Evolutionary conservation across 2,888 invertebrate genomes (phyloP).

Genomic region (Galerucella pusilla): DNA sequence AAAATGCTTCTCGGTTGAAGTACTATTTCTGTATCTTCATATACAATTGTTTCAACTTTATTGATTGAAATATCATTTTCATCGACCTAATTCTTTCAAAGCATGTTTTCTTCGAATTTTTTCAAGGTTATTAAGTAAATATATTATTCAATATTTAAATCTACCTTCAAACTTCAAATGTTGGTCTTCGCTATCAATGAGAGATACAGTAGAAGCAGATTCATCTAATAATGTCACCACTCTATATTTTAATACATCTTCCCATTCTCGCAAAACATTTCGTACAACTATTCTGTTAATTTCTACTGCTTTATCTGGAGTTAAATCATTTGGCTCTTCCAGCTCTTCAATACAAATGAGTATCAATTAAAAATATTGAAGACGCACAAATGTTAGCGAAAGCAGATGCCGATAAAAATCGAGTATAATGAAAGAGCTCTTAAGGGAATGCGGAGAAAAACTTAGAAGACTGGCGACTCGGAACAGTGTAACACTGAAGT

Average conservation of each 20-base stretch:
- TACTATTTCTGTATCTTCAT: background rate
- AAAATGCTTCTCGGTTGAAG: background rate
- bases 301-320: background rate
- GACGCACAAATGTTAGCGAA: too few species aligned
- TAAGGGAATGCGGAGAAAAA: too few species aligned
- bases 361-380: background rate
- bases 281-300: background rate
- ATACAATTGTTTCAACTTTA: too few species aligned
- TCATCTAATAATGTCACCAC: background rate
- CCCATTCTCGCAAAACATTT: background rate
- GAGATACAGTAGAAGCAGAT: background rate
- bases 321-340: background rate
- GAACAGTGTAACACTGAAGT: too few species aligned
- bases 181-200: background rate
- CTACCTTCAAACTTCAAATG: background rate
- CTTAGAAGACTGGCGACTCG: too few species aligned
- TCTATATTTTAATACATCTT: background rate
- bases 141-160: too few species aligned
- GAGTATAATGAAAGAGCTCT: too few species aligned
- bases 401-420: too few species aligned
- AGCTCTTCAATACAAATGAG: background rate
- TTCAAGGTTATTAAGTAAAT: too few species aligned
- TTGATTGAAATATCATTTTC: too few species aligned
- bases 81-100: too few species aligned
- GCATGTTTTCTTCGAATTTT: too few species aligned